Evolutionary conservation across 2,113 vertebrate genomes (phyloP), one percentile per base, ranked within the genome.

Genomic region (Sylvietta virens): DNA sequence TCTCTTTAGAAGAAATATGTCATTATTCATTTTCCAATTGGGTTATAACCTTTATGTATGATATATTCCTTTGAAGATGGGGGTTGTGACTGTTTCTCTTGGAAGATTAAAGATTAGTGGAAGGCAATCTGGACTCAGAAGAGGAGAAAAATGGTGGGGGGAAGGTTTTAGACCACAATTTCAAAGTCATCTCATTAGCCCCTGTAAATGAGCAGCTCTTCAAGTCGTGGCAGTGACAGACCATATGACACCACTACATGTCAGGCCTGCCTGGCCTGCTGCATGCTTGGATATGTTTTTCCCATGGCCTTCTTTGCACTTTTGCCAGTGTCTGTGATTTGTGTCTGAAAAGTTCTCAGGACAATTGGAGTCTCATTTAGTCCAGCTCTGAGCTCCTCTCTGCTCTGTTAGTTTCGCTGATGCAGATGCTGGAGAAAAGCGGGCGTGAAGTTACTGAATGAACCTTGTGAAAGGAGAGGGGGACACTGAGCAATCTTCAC

Each of bases 41-140:
- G 35, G 31, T 37, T 86, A 31, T 23, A 83, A 33, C 23, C 24
- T 77, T 85, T 39, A 69, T 16, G 17, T 64, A 74, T 64, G 21
- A 74, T 61, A 54, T 19, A 74, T 28, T 84, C 40, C 61, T 85
- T 71, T 70, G 92, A 94, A 89, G n/a, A 54, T 76, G 69, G 30
- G 88, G 65, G 57, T 81, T 89, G 69, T 67, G 60, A 74, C 77
- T 91, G 65, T 94, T 91, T 92, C 60, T 94, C 67, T 95, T 95
- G 92, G 94, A 94, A 84, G 53, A 81, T 39, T 4, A 81, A 84
- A 84, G 86, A 69, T 91, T 95, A 48, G 79, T 91, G 54, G n/a
- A 92, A 95, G 51, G 73, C 89, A 85, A 26, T 79, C 48, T 79
- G 48, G 33, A 50, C 65, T 92, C 37, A 67, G 53, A 88, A 67